Conservation (phyloP, 2,797 vertebrate genomes). For the Peromyscus melanophrys region DNA sequence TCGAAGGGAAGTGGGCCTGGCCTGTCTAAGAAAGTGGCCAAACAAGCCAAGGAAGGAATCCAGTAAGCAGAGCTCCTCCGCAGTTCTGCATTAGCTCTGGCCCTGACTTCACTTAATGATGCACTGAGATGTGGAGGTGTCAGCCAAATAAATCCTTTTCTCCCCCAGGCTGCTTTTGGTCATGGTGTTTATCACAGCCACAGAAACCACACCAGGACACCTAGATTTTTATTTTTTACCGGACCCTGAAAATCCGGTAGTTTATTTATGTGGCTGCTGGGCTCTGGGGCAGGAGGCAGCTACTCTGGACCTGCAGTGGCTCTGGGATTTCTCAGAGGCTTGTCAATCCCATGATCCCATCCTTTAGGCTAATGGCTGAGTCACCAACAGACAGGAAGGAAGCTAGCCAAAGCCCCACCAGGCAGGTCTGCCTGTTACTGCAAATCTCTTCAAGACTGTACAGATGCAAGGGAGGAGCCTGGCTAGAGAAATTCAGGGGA, state of each 20-base stretch:
- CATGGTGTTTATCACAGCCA: neutral
- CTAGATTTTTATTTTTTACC: conserved; percentile 34
- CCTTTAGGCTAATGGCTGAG: conserved; percentile 15
- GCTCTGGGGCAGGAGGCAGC: neutral
- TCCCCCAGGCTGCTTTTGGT: neutral
- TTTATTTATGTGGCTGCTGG: conserved; percentile 32
- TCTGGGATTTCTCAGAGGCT: conserved; percentile 56
- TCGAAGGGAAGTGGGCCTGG: neutral
- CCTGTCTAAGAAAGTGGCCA: neutral
- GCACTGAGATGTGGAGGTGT: neutral
- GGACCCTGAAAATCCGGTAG: neutral
- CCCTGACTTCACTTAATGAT: neutral
- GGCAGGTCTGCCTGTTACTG: neutral
- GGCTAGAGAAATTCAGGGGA: conserved; percentile 4
- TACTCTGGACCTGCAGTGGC: neutral
- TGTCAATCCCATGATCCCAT: neutral
- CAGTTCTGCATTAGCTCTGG: neutral
- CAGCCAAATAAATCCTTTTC: neutral
- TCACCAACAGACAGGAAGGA: conserved; percentile 60
- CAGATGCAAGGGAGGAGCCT: neutral
- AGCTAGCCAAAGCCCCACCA: neutral
- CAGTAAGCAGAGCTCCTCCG: neutral
- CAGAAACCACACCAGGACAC: neutral
- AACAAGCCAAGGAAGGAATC: neutral
- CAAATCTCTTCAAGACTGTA: conserved; percentile 17